phyloP scores from a whole-genome alignment of 2,888 invertebrate species.

The Cephalotes varians region DNA sequence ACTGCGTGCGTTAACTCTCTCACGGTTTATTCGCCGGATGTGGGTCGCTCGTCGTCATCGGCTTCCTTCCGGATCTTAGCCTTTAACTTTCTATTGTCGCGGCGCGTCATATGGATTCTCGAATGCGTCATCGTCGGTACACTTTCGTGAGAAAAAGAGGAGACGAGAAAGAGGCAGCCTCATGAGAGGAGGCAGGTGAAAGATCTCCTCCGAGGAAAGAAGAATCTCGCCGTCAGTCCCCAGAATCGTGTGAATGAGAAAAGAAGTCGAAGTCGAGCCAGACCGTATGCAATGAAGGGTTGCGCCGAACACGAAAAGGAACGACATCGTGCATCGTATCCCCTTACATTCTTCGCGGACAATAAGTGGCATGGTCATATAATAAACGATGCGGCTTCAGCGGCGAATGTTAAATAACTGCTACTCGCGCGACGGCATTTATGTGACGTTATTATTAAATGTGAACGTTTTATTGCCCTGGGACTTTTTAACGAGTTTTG shows the following conservation, averaged over 20 bases:
- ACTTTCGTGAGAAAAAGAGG: constrained; percentile 63
- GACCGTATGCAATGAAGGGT: constrained; percentile 34
- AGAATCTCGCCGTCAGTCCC: constrained; percentile 50
- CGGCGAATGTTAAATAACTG: neutral
- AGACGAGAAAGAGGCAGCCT: constrained; percentile 28
- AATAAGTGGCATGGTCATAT: constrained; percentile 67
- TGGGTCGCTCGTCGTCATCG: neutral
- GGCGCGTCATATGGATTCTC: constrained; percentile 52
- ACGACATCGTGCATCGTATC: neutral
- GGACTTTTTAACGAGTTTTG: neutral
- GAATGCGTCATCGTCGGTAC: constrained; percentile 70
- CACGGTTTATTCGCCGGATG: constrained; percentile 31
- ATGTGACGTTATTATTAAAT: neutral
- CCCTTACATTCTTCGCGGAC: constrained; percentile 46
- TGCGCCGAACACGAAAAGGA: constrained; percentile 29
- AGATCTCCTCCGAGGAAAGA: constrained; percentile 11
- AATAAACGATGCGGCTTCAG: constrained; percentile 42
- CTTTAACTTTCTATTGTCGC: neutral
- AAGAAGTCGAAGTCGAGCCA: constrained; percentile 25
- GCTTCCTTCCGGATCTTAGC: neutral
- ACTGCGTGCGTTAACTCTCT: neutral
- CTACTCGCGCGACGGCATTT: neutral
- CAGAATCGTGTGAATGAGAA: constrained; percentile 52
- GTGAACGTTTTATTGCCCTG: neutral
- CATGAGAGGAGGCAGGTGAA: constrained; percentile 12